These are phyloP conservation scores for Trigoniulus corallinus DNA, from an alignment of 1,140 invertebrate species.

Conservation along the genomic window DNA sequence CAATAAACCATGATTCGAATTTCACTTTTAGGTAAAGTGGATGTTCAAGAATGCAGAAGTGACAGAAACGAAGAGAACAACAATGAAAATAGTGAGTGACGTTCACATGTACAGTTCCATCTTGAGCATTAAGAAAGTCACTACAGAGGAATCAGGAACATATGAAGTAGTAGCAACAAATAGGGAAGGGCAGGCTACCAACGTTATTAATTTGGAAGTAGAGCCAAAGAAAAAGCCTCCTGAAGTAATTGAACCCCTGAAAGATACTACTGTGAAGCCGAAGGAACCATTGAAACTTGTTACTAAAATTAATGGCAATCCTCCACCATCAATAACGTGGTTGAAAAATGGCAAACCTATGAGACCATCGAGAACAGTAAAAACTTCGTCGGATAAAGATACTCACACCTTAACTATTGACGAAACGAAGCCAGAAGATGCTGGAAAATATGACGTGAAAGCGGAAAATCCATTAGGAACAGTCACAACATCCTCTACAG, in stretches of 20 bases:
- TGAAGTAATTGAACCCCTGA: conserved; percentile 51
- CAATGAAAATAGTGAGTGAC: conserved; percentile 57
- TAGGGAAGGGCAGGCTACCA: conserved; percentile 68
- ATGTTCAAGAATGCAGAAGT: conserved; percentile 53
- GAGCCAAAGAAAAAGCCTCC: conserved; percentile 39
- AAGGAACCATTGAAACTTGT: conserved; percentile 55
- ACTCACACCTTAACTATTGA: conserved; percentile 48
- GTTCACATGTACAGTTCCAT: conserved; percentile 77
- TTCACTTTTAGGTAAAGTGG: conserved; percentile 43
- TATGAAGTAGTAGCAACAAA: conserved; percentile 79
- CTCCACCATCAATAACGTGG: conserved; percentile 60
- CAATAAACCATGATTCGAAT: no score
- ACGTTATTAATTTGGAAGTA: conserved; percentile 58
- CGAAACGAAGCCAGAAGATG: conserved; percentile 46
- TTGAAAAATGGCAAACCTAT: conserved; percentile 50
- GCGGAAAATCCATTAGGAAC: conserved; percentile 60
- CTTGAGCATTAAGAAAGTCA: conserved; percentile 56
- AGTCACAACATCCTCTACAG: conserved; percentile 49
- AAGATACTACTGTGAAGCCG: conserved; percentile 52
- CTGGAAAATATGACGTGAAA: conserved; percentile 61
- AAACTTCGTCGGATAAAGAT: conserved; percentile 44
- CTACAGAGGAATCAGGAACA: conserved; percentile 61
- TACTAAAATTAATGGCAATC: conserved; percentile 62
- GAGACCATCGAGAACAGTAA: conserved; percentile 17
- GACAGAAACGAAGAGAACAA: conserved; percentile 43